phyloP scores from a whole-genome alignment of 2,113 vertebrate genomes.

The Istiophorus platypterus region DNA sequence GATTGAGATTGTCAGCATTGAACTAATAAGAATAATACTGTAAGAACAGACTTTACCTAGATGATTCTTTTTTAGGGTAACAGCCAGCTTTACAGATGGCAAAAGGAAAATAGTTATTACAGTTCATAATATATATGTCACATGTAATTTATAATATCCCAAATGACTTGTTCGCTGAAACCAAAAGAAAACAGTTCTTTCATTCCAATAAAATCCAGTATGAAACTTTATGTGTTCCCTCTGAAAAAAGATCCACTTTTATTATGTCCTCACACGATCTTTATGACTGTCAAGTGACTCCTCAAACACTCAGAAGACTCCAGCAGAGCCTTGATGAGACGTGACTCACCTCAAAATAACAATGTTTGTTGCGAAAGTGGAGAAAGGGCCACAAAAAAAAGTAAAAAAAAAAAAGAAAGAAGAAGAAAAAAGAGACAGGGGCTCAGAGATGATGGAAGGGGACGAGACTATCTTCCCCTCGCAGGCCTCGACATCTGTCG shows the following conservation, averaged over 20 bases:
- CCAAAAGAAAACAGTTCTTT: slow-evolving; percentile 21
- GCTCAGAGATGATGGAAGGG: slow-evolving; percentile 30
- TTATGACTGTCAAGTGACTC: slow-evolving; percentile 32
- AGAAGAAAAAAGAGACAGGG: too few relatives aligned
- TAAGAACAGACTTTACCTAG: neutral
- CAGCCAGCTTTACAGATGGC: neutral
- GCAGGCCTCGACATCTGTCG: slow-evolving; percentile 72
- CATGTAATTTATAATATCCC: slow-evolving; percentile 10
- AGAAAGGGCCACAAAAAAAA: slow-evolving; percentile 34
- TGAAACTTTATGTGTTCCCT: slow-evolving; percentile 29
- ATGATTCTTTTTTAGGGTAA: neutral
- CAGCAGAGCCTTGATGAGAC: slow-evolving; percentile 36
- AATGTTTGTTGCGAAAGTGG: neutral
- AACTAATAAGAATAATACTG: neutral
- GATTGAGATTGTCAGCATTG: neutral
- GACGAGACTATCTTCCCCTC: slow-evolving; percentile 35
- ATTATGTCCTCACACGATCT: slow-evolving; percentile 17
- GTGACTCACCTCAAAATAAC: slow-evolving; percentile 25
- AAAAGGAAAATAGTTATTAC: slow-evolving; percentile 13
- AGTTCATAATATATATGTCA: slow-evolving; percentile 4
- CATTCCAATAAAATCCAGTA: slow-evolving; percentile 16
- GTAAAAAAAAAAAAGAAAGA: too few relatives aligned
- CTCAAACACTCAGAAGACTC: slow-evolving; percentile 8
- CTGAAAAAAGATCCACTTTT: slow-evolving; percentile 38
- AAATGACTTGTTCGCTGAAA: slow-evolving; percentile 25